A percentile compares a stretch with the other conserved stretches of the same genome.
These are phyloP conservation scores for Bombyx huttoni DNA, from an alignment of 2,888 invertebrate genomes.

Conservation along the genomic window DNA sequence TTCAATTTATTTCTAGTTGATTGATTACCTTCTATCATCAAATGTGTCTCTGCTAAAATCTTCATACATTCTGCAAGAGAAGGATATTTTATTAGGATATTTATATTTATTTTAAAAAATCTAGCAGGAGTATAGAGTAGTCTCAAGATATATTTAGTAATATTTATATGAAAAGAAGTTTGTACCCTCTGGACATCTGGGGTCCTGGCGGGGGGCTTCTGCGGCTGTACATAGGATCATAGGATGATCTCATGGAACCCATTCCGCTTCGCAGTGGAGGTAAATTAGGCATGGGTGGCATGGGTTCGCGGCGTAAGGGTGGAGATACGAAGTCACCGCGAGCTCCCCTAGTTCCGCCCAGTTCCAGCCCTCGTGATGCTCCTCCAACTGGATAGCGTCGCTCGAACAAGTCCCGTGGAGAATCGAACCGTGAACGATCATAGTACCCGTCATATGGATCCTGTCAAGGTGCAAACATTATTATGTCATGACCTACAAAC, in stretches of 20 bases:
- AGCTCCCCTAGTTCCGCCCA: slow-evolving; percentile 65
- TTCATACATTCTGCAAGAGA: slow-evolving; percentile 80
- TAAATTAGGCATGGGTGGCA: slow-evolving; percentile 85
- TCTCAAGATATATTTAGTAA: too few species aligned
- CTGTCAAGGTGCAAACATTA: slow-evolving; percentile 32
- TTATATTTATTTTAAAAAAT: too few species aligned
- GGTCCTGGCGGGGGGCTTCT: slow-evolving; percentile 80
- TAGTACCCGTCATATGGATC: slow-evolving; percentile 86
- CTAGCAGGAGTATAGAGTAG: too few species aligned
- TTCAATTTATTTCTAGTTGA: slow-evolving; percentile 8
- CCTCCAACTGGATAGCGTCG: slow-evolving; percentile 80
- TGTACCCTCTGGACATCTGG: slow-evolving; percentile 65
- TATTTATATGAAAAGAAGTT: too few species aligned
- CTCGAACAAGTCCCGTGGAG: slow-evolving; percentile 85
- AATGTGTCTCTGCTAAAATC: slow-evolving; percentile 91
- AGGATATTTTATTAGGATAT: slow-evolving; percentile 2
- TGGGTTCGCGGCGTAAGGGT: slow-evolving; percentile 82
- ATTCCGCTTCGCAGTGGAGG: slow-evolving; percentile 73
- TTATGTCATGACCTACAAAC: background rate
- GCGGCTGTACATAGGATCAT: slow-evolving; percentile 88
- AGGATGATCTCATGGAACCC: slow-evolving; percentile 79
- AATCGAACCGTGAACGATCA: slow-evolving; percentile 82
- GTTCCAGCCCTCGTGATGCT: slow-evolving; percentile 57
- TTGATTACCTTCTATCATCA: slow-evolving; percentile 87
- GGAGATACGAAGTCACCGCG: slow-evolving; percentile 81